These are phyloP conservation scores for Palythoa caribaeorum DNA, from an alignment of 92 coral and sea anemone genomes.

Conservation along the genomic window DNA sequence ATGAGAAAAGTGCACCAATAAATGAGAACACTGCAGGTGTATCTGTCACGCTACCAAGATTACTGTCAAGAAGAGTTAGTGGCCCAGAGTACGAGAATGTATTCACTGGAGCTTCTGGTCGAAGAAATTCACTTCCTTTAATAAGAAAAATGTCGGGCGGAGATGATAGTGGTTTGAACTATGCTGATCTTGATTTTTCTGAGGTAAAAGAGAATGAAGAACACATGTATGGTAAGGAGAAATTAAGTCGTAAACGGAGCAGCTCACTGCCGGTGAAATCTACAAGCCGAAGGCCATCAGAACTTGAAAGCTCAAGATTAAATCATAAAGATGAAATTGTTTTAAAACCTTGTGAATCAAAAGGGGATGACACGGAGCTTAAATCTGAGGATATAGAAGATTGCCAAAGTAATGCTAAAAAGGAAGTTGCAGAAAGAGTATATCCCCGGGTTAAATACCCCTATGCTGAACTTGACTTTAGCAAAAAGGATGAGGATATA, in stretches of 20 bases:
- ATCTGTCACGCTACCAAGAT: neutral
- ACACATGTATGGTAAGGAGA: neutral
- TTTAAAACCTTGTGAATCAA: neutral
- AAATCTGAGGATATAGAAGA: neutral
- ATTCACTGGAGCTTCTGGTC: conserved; percentile 7
- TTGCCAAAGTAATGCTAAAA: neutral
- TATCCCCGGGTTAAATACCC: conserved; percentile 30
- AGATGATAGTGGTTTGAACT: conserved; percentile 8
- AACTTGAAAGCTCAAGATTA: neutral
- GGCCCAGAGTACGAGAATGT: conserved; percentile 45
- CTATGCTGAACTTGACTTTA: conserved; percentile 36
- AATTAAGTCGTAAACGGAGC: conserved; percentile 28
- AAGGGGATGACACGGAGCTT: neutral
- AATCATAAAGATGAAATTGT: neutral
- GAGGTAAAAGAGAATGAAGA: neutral
- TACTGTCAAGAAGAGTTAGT: neutral
- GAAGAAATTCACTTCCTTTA: conserved; percentile 25
- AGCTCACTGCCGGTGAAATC: conserved; percentile 28
- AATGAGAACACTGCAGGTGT: neutral
- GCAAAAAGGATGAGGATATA: conserved; percentile 7
- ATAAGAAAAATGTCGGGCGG: neutral
- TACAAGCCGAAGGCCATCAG: neutral
- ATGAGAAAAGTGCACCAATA: neutral
- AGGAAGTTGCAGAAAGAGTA: neutral
- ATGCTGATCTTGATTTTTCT: conserved; percentile 39